phyloP scores from a whole-genome alignment of 2,797 vertebrate species.

The Manis crassicaudata region DNA sequence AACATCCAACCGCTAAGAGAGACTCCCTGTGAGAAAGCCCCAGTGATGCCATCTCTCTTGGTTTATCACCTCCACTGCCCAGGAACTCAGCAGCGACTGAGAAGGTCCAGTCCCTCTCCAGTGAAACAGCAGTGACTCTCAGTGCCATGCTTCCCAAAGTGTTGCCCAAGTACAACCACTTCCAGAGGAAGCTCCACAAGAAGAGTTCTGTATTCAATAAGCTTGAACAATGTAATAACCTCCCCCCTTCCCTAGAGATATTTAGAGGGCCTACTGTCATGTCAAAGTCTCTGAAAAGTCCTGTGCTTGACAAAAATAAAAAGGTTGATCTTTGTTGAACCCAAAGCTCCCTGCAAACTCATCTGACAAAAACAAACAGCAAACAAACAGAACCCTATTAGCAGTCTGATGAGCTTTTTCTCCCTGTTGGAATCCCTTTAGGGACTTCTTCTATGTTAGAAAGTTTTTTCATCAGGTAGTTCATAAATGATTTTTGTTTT shows the following conservation, averaged over 20 bases:
- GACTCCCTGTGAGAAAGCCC: neutral
- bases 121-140: neutral
- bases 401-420: neutral
- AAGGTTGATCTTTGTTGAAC: neutral
- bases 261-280: rapidly evolving
- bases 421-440: too few species aligned
- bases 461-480: neutral
- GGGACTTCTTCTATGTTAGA: neutral
- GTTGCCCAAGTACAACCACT: neutral
- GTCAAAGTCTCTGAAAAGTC: neutral
- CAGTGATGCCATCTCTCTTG: neutral
- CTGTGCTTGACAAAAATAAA: neutral
- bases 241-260: neutral
- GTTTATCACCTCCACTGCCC: rapidly evolving
- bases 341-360: neutral
- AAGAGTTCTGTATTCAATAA: neutral
- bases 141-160: neutral
- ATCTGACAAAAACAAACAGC: neutral
- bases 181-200: neutral
- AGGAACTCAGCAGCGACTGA: neutral
- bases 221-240: neutral
- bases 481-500: neutral
- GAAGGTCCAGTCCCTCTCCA: neutral
- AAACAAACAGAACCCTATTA: rapidly evolving
- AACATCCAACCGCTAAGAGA: rapidly evolving